A percentile compares a stretch with the other conserved stretches of the same genome.
Evolutionary conservation across 2,797 vertebrate species (phyloP).

Genomic region (Halcyon badia): DNA sequence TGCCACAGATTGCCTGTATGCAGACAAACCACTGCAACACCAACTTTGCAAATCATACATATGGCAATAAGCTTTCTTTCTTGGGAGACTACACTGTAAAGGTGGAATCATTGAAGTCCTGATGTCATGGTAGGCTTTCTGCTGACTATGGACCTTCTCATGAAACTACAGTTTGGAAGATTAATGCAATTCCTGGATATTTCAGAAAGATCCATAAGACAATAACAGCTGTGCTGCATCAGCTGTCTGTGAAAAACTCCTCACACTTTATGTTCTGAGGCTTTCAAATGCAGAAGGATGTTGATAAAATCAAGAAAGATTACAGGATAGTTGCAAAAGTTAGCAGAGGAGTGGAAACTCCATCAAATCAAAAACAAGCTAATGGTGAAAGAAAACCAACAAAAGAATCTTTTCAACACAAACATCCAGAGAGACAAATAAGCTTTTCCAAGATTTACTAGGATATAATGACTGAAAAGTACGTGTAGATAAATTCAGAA

Average conservation of each 20-base stretch:
- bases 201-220: neutral
- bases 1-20: neutral
- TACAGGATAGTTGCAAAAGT: neutral
- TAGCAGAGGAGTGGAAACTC: neutral
- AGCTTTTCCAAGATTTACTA: neutral
- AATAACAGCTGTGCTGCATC: fast-evolving
- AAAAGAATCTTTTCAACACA: neutral
- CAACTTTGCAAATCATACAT: neutral
- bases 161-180: neutral
- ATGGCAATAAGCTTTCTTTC: neutral
- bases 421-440: neutral
- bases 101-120: neutral
- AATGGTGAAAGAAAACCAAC: neutral
- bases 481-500: neutral
- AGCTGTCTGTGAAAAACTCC: neutral
- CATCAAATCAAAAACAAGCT: neutral
- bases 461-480: neutral
- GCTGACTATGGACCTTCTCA: neutral
- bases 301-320: neutral
- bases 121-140: fast-evolving
- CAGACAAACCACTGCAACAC: neutral
- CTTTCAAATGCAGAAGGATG: neutral
- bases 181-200: neutral
- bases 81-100: neutral
- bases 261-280: neutral